Conservation (phyloP, 2,888 invertebrate genomes). For the Diogma glabrata region DNA sequence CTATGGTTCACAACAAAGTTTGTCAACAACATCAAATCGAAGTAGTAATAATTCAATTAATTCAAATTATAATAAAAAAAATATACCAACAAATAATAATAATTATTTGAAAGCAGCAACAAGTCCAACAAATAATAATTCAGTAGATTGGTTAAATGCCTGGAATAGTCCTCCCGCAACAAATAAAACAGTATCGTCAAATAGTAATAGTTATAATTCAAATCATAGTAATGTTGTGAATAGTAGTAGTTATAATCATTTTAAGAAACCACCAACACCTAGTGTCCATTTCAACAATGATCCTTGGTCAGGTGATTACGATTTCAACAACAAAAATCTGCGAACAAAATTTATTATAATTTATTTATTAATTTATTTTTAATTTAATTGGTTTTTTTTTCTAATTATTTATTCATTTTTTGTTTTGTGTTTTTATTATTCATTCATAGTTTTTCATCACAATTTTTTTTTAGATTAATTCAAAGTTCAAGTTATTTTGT, state of each 20-base stretch:
- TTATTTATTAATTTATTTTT: slow-evolving; percentile 25
- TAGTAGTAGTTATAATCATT: slow-evolving; percentile 4
- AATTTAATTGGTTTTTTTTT: slow-evolving; percentile 22
- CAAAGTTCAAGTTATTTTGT: slow-evolving; percentile 3
- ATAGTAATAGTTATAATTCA: slow-evolving; percentile 13
- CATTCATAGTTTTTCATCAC: slow-evolving; percentile 1
- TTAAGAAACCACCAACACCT: neutral
- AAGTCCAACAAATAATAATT: slow-evolving; percentile 10
- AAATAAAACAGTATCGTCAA: slow-evolving; percentile 7
- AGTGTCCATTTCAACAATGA: slow-evolving; percentile 17
- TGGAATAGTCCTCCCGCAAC: slow-evolving; percentile 20
- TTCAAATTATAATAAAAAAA: slow-evolving; percentile 9
- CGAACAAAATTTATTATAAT: no score
- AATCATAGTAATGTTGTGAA: slow-evolving; percentile 9
- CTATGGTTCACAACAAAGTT: slow-evolving; percentile 21
- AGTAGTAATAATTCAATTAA: slow-evolving; percentile 17
- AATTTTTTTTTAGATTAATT: neutral
- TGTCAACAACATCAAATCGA: slow-evolving; percentile 18
- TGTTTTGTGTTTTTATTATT: neutral
- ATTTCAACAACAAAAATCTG: no score
- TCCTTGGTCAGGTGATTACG: slow-evolving; percentile 23
- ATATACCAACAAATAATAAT: slow-evolving; percentile 11
- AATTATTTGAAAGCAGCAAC: slow-evolving; percentile 7
- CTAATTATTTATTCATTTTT: slow-evolving; percentile 12
- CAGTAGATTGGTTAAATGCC: slow-evolving; percentile 21